A percentile compares a stretch with the other conserved stretches of the same genome.
Conservation (phyloP, 1,140 invertebrate species). For the Trichonephila clavipes region DNA sequence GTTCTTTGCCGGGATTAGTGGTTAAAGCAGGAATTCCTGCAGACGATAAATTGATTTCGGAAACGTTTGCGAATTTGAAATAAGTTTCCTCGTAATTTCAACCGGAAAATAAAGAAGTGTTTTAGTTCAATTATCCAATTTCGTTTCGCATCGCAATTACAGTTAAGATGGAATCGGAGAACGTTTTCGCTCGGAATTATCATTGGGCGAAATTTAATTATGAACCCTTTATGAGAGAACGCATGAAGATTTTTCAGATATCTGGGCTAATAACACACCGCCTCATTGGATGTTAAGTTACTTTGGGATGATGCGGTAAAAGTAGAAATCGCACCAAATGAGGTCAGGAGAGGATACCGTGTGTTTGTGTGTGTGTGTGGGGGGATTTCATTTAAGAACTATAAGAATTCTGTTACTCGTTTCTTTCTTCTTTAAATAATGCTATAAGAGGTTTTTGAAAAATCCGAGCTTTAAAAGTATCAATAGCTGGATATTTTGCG, state of each 20-base stretch:
- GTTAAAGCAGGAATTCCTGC: conserved; percentile 45
- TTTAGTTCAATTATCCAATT: conserved; percentile 73
- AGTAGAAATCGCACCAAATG: too few species aligned
- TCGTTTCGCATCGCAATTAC: conserved; percentile 57
- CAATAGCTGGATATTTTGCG: too few species aligned
- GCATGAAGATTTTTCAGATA: conserved; percentile 35
- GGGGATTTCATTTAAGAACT: too few species aligned
- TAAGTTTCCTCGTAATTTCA: conserved; percentile 41
- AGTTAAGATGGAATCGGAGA: background rate
- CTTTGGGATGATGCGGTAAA: too few species aligned
- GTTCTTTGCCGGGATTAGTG: conserved; percentile 50
- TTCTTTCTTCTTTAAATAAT: too few species aligned
- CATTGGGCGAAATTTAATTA: conserved; percentile 59
- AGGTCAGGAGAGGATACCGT: too few species aligned
- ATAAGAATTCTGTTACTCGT: too few species aligned
- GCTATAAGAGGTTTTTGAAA: too few species aligned
- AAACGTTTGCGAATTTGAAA: conserved; percentile 68
- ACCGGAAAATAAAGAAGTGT: conserved; percentile 50
- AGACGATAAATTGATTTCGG: conserved; percentile 74
- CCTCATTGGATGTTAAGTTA: too few species aligned
- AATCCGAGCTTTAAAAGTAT: too few species aligned
- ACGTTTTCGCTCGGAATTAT: conserved; percentile 38
- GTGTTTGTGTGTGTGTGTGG: too few species aligned
- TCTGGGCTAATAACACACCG: too few species aligned
- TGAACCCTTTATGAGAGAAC: conserved; percentile 23